phyloP scores from a whole-genome alignment of 2,113 vertebrate genomes.

The Origma solitaria region DNA sequence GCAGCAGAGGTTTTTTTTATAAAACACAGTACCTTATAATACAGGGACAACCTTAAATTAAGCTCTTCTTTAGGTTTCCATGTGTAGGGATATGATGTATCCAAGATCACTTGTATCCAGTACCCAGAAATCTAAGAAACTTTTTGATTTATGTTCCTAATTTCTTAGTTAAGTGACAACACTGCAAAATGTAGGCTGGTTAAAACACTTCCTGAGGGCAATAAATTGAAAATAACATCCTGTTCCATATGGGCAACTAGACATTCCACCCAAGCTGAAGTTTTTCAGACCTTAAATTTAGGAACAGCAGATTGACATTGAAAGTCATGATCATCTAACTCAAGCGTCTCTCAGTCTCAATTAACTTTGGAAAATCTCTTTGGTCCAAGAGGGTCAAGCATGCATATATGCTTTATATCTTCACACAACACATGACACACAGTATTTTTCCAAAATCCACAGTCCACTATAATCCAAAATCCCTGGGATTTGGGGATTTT shows the following conservation, averaged over 20 bases:
- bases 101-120: neutral
- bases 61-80: neutral
- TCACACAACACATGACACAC: neutral
- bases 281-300: neutral
- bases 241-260: slow-evolving; percentile 11
- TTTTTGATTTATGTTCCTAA: neutral
- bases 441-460: neutral
- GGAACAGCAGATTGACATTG: neutral
- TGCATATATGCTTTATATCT: neutral
- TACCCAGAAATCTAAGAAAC: neutral
- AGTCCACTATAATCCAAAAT: neutral
- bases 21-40: neutral
- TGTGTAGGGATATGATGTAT: neutral
- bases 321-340: neutral
- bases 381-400: neutral
- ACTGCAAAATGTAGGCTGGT: neutral
- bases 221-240: neutral
- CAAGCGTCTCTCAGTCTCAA: neutral
- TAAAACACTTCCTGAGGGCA: neutral
- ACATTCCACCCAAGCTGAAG: neutral
- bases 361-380: neutral
- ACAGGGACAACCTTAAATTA: neutral
- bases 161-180: neutral
- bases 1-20: neutral
- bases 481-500: neutral